These are phyloP conservation scores for Cecidostiba fungosa DNA, from an alignment of 2,888 invertebrate species.

Conservation along the genomic window DNA sequence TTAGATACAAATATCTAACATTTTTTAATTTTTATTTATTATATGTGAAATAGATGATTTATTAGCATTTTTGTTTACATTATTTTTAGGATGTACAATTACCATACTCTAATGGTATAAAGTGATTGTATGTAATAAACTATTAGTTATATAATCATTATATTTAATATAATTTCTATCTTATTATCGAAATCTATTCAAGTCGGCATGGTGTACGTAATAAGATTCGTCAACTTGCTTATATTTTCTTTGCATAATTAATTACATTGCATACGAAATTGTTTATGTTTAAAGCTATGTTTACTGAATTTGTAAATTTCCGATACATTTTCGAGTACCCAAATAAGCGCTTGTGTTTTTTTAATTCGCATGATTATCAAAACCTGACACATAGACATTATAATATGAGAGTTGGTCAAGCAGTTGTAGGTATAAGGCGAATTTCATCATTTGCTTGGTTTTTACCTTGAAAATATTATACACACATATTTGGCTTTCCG, in stretches of 20 bases:
- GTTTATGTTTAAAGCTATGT: conserved; percentile 17
- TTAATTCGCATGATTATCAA: conserved; percentile 60
- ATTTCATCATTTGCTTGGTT: conserved; percentile 44
- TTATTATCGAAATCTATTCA: conserved; percentile 2
- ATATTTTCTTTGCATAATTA: background rate
- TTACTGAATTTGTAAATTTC: conserved; percentile 24
- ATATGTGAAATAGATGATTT: conserved; percentile 39
- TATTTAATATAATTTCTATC: conserved; percentile 17
- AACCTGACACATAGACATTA: conserved; percentile 61
- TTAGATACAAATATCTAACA: background rate
- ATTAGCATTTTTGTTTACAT: conserved; percentile 45
- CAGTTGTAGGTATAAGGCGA: conserved; percentile 61
- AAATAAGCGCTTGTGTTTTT: conserved; percentile 12
- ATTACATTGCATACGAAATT: conserved; percentile 29
- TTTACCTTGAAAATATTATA: conserved; percentile 8
- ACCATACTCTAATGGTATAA: conserved; percentile 41
- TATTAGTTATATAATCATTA: conserved; percentile 25
- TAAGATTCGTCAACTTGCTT: conserved; percentile 1
- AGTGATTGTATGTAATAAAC: conserved; percentile 47
- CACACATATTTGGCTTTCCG: conserved; percentile 30
- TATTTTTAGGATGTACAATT: conserved; percentile 30
- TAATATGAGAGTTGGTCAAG: conserved; percentile 71
- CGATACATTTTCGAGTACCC: conserved; percentile 12
- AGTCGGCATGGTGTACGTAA: background rate
- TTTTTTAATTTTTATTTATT: conserved; percentile 45